A percentile compares a stretch with the other conserved stretches of the same genome.
phyloP scores from a whole-genome alignment of 2,888 invertebrate species.

The Drosophila anceps region DNA sequence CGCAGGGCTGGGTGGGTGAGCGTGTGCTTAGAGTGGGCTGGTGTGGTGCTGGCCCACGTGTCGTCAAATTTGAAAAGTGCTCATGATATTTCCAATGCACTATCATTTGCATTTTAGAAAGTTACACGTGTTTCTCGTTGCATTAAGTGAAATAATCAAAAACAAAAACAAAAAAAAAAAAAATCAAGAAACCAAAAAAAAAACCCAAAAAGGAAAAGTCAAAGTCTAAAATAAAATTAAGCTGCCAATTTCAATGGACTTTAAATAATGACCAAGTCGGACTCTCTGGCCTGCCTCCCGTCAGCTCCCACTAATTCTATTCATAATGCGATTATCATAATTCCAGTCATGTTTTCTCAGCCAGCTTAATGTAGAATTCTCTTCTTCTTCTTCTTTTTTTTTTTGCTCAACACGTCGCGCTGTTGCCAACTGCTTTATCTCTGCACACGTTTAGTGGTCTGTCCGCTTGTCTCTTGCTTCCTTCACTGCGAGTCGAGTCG shows the following conservation, averaged over 20 bases:
- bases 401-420: slow-evolving; percentile 60
- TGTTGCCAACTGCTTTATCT: slow-evolving; percentile 65
- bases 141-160: slow-evolving; percentile 45
- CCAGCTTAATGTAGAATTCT: slow-evolving; percentile 53
- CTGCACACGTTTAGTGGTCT: slow-evolving; percentile 52
- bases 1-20: slow-evolving; percentile 21
- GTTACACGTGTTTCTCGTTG: slow-evolving; percentile 71
- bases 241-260: slow-evolving; percentile 48
- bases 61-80: slow-evolving; percentile 66
- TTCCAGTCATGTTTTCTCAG: slow-evolving; percentile 68
- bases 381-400: not conserved
- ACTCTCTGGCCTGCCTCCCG: slow-evolving; percentile 8
- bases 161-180: slow-evolving; percentile 34
- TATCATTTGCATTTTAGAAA: slow-evolving; percentile 76
- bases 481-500: slow-evolving; percentile 3
- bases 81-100: slow-evolving; percentile 74
- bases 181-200: slow-evolving; percentile 33
- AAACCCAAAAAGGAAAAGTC: slow-evolving; percentile 51
- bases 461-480: slow-evolving; percentile 18
- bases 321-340: slow-evolving; percentile 70
- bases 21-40: slow-evolving; percentile 12
- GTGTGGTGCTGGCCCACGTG: slow-evolving; percentile 56
- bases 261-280: slow-evolving; percentile 43
- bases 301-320: slow-evolving; percentile 40
- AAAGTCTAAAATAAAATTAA: slow-evolving; percentile 44